Conservation (phyloP, 2,113 vertebrate genomes). For the Ranitomeya variabilis region DNA sequence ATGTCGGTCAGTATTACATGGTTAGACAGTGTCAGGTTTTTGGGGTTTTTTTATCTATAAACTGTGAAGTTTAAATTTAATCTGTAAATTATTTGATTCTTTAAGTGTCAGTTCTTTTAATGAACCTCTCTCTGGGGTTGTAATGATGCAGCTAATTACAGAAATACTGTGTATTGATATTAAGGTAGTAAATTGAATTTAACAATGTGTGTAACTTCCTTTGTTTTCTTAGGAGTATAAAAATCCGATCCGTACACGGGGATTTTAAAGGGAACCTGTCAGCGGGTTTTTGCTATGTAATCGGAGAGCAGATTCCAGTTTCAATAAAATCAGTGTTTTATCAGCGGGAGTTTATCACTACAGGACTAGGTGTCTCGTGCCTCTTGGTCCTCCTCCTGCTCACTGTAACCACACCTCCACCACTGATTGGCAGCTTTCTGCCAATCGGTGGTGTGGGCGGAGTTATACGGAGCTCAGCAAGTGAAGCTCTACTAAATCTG, state of each 20-base stretch:
- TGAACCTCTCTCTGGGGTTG: not conserved
- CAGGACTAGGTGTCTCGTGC: too few relatives aligned
- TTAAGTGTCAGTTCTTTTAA: not conserved
- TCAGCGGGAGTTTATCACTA: too few relatives aligned
- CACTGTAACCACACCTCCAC: too few relatives aligned
- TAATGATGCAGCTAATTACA: not conserved
- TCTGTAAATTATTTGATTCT: not conserved
- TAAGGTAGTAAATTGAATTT: slow-evolving; percentile 4
- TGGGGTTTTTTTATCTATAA: not conserved
- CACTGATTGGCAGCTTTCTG: too few relatives aligned
- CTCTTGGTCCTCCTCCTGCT: too few relatives aligned
- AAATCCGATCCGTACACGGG: not conserved
- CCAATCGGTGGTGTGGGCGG: too few relatives aligned
- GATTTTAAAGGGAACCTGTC: not conserved
- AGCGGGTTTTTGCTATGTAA: too few relatives aligned
- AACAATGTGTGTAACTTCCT: not conserved
- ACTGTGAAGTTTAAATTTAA: not conserved
- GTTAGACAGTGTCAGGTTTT: not conserved
- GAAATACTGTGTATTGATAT: slow-evolving; percentile 41
- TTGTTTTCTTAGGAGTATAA: not conserved
- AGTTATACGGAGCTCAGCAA: too few relatives aligned
- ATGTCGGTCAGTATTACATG: slow-evolving; percentile 12
- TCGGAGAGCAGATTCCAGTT: too few relatives aligned
- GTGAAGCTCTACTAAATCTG: too few relatives aligned
- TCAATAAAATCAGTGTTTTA: too few relatives aligned